Conservation (phyloP, 1,140 invertebrate genomes). For the Drosophila ercepeae region DNA sequence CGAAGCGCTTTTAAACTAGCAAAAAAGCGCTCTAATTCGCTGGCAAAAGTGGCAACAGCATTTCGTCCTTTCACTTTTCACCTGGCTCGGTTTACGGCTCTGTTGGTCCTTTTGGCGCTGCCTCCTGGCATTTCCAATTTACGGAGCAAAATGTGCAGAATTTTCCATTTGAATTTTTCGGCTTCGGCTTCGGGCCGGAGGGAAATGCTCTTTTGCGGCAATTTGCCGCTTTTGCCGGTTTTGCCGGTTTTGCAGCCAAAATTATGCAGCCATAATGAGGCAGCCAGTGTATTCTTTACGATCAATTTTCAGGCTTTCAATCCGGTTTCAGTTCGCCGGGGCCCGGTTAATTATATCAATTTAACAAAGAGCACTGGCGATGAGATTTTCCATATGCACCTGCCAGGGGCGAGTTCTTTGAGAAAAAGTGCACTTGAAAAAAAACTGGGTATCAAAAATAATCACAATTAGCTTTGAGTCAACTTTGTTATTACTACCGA, state of each 20-base stretch:
- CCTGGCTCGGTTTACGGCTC: slow-evolving; percentile 30
- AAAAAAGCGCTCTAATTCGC: slow-evolving; percentile 66
- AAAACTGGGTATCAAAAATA: too few relatives aligned
- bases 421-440: slow-evolving; percentile 1
- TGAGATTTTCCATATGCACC: slow-evolving; percentile 12
- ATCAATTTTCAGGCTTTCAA: slow-evolving; percentile 41
- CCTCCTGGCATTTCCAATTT: slow-evolving; percentile 46
- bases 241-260: slow-evolving; percentile 29
- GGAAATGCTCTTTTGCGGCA: slow-evolving; percentile 40
- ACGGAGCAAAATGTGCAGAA: slow-evolving; percentile 61
- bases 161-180: slow-evolving; percentile 65
- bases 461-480: too few relatives aligned
- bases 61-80: slow-evolving; percentile 73
- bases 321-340: slow-evolving; percentile 14
- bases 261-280: slow-evolving; percentile 46
- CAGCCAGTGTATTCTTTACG: slow-evolving; percentile 27
- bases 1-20: slow-evolving; percentile 51
- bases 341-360: slow-evolving; percentile 47
- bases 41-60: slow-evolving; percentile 58
- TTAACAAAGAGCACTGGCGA: slow-evolving; percentile 31
- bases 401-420: slow-evolving; percentile 12
- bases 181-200: not conserved
- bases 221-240: slow-evolving; percentile 48
- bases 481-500: too few relatives aligned
- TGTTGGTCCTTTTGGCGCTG: slow-evolving; percentile 9